phyloP scores from a whole-genome alignment of 2,888 invertebrate genomes.

The Tribolium freemani region DNA sequence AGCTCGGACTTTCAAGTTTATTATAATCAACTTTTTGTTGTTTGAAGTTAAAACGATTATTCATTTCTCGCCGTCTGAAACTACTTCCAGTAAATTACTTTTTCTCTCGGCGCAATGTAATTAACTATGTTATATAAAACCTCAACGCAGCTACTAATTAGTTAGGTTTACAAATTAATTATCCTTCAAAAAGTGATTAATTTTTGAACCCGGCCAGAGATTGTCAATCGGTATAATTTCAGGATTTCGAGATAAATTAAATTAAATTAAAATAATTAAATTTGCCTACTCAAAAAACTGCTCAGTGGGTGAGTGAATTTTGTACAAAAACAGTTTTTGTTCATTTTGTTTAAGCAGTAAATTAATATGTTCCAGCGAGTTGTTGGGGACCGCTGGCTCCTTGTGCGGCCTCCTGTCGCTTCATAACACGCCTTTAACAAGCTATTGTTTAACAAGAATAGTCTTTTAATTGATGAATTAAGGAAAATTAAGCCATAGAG shows the following conservation, averaged over 20 bases:
- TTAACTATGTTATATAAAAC: constrained; percentile 54
- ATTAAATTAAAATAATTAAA: too few species aligned
- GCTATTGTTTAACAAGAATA: constrained; percentile 50
- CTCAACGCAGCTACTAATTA: constrained; percentile 52
- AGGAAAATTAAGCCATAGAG: constrained; percentile 52
- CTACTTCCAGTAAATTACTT: constrained; percentile 43
- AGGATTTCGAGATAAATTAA: background rate
- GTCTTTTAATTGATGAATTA: constrained; percentile 52
- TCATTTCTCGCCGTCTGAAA: constrained; percentile 37
- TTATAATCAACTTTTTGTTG: constrained; percentile 42
- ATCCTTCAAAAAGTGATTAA: constrained; percentile 55
- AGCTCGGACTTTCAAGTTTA: constrained; percentile 21
- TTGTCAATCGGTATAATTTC: constrained; percentile 46
- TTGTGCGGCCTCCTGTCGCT: constrained; percentile 30
- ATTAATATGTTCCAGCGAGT: background rate
- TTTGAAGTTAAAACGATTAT: constrained; percentile 39
- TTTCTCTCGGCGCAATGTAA: constrained; percentile 43
- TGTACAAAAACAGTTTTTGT: too few species aligned
- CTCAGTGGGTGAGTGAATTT: too few species aligned
- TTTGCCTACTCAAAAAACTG: too few species aligned
- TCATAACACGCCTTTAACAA: constrained; percentile 41
- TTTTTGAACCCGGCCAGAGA: constrained; percentile 50
- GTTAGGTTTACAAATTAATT: constrained; percentile 53
- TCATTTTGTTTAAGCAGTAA: background rate
- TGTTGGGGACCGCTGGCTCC: constrained; percentile 27